Evolutionary conservation across 2,797 vertebrate species (phyloP), one percentile per base, ranked within the genome.

Genomic region (Gymnothorax reevesii): DNA sequence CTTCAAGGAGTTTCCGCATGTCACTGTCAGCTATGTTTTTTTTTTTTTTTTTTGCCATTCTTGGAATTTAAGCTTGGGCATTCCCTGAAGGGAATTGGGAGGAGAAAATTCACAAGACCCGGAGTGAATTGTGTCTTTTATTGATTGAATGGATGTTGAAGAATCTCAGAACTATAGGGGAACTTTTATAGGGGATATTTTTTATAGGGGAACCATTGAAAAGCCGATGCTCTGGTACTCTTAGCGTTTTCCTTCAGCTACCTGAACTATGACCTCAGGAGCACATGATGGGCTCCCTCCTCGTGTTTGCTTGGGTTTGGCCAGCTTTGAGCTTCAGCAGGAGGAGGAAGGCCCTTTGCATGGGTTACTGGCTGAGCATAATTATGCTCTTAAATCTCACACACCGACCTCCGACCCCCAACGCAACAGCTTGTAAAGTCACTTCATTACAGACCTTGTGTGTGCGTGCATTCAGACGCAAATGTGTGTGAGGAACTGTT

Each of bases 401-500:
- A 3, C 17, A 20, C n/a, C 59, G 1, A 2, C 75, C 17, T 15
- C 57, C 25, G 17, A 27, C 57, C 57, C 25, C 25, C 49, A 4
- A 62, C 33, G 57, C 52, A 42, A 4, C 6, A 20, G 84, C 60
- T 15, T 62, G 60, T 60, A 83, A 62, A 33, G 80, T 52, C 80
- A 55, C 54, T 33, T 10, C 75, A 25, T 82, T 83, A 22, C 42
- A 25, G 12, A 20, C 4, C 62, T 60, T 60, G 15, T 6, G 33
- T 22, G 10, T 64, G 49, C 82, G 25, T 69, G 52, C 27, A 4
- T 9, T 33, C 84, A 20, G 25, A 73, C 57, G 52, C 25, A 13
- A 52, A 82, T 10, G 52, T 66, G 22, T 57, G 75, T n/a, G 27
- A 73, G 71, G 59, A 52, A 22, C 82, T 87, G 55, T 49, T 75